Conservation (phyloP, 2,113 vertebrate species). For the Lepus europaeus region DNA sequence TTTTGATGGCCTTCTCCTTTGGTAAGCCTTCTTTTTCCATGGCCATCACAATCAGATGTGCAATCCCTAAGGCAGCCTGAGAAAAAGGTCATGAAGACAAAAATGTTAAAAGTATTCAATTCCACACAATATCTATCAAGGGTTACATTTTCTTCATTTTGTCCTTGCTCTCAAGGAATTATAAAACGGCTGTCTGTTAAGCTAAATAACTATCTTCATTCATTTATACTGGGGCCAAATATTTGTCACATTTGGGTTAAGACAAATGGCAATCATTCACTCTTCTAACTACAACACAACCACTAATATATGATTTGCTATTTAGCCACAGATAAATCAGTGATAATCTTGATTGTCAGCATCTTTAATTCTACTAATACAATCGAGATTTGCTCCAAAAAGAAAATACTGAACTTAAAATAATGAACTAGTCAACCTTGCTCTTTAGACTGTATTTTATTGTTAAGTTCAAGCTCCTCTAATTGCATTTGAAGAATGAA, state of each 20-base stretch:
- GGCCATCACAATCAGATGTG: conserved; percentile 95
- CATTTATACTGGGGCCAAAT: not conserved
- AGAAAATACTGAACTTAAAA: conserved; percentile 51
- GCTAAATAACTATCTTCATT: not conserved
- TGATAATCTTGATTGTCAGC: not conserved
- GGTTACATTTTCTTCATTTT: not conserved
- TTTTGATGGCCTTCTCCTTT: conserved; percentile 89
- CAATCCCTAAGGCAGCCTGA: conserved; percentile 98
- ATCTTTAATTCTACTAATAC: conserved; percentile 6
- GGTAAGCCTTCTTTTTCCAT: conserved; percentile 96
- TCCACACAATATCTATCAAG: not conserved
- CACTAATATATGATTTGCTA: not conserved
- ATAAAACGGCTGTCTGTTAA: not conserved
- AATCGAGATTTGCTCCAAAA: conserved; percentile 25
- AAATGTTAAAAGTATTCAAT: not conserved
- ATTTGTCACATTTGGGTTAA: conserved; percentile 56
- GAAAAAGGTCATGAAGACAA: conserved; percentile 48
- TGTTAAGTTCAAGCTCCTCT: conserved; percentile 7
- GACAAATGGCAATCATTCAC: conserved; percentile 8
- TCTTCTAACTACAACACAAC: conserved; percentile 24
- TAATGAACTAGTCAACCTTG: not conserved
- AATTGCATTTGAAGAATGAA: conserved; percentile 46
- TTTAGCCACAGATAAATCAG: conserved; percentile 30
- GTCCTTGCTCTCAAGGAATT: not conserved
- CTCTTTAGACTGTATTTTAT: not conserved